A percentile compares a stretch with the other conserved stretches of the same genome.
Conservation (phyloP, 2,888 invertebrate species). For the Beris chalybata region DNA sequence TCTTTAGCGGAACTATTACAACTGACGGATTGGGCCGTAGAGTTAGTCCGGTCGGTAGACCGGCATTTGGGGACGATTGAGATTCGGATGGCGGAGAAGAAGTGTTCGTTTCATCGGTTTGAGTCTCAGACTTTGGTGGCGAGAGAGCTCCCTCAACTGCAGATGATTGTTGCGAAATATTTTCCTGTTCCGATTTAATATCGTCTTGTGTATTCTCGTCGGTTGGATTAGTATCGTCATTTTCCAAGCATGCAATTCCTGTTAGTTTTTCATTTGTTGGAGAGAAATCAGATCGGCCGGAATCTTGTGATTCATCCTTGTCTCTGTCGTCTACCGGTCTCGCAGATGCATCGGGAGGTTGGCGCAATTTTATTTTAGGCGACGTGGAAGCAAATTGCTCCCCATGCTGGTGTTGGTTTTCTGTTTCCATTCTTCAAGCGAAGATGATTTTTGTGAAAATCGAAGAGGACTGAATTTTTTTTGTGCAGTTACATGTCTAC, state of each 20-base stretch:
- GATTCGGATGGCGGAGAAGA: slow-evolving; percentile 47
- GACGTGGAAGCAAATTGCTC: slow-evolving; percentile 8
- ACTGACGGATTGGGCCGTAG: slow-evolving; percentile 38
- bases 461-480: too few relatives aligned
- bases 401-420: slow-evolving; percentile 35
- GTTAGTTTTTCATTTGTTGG: slow-evolving; percentile 31
- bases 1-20: slow-evolving; percentile 36
- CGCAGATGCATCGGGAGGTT: slow-evolving; percentile 23
- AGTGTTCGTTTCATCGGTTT: slow-evolving; percentile 52
- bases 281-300: slow-evolving; percentile 34
- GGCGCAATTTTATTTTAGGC: slow-evolving; percentile 11
- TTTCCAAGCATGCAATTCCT: slow-evolving; percentile 4
- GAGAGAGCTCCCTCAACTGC: slow-evolving; percentile 42
- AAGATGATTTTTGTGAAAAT: too few relatives aligned
- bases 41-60: slow-evolving; percentile 32
- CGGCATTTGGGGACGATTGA: slow-evolving; percentile 46
- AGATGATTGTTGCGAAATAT: slow-evolving; percentile 36
- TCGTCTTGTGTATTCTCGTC: slow-evolving; percentile 13
- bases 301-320: slow-evolving; percentile 19
- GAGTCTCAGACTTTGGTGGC: slow-evolving; percentile 52
- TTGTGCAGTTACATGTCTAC: too few relatives aligned
- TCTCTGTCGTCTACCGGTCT: neutral
- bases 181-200: slow-evolving; percentile 43
- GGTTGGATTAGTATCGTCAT: neutral
- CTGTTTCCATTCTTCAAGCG: slow-evolving; percentile 35